Evolutionary conservation across 2,797 vertebrate genomes (phyloP), one percentile per base, ranked within the genome.

Genomic region (Lepus oiostolus): DNA sequence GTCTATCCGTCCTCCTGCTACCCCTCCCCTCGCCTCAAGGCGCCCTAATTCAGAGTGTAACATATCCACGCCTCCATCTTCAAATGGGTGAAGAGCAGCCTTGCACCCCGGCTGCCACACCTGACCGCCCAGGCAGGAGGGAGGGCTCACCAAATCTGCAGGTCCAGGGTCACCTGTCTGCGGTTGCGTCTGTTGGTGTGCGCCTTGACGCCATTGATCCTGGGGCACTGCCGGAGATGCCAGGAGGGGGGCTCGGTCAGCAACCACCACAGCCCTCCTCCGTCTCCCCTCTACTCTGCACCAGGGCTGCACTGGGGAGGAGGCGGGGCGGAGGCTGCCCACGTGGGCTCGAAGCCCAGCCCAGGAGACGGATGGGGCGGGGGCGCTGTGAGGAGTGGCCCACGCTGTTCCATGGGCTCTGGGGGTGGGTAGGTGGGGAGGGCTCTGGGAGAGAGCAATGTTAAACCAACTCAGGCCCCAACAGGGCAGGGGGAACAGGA

Each of bases 141-240:
- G 0, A 54, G n/a, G 1, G 10, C 96, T 97, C 97, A 99, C 99
- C 98, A 97, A 96, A 99, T 98, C 86, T 99, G 98, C 95, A 99
- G 76, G 98, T 99, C 99, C 84, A 99, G 98, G 89, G 99, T 88
- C 96, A 99, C 98, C 97, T 99, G 99, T 97, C 98, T 98, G 60
- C 98, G 98, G 62, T 99, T 98, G 63, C 99, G 98, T 96, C 99
- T 99, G 87, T 99, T 98, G 0, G 99, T 99, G 97, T 99, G 99
- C 0, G 96, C 98, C 97, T 98, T 99, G 96, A 99, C 98, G 21
- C 99, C 99, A 0, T 99, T 99, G 97, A 99, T 98, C 97, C 96
- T 98, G 90, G 99, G 99, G 93, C 99, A 99, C 99, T 99, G 98
- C 93, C 98, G 98, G 93, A 95, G 65, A 96, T 0, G 82, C 50